phyloP scores from a whole-genome alignment of 2,797 vertebrate species.

The Anguilla obscura region DNA sequence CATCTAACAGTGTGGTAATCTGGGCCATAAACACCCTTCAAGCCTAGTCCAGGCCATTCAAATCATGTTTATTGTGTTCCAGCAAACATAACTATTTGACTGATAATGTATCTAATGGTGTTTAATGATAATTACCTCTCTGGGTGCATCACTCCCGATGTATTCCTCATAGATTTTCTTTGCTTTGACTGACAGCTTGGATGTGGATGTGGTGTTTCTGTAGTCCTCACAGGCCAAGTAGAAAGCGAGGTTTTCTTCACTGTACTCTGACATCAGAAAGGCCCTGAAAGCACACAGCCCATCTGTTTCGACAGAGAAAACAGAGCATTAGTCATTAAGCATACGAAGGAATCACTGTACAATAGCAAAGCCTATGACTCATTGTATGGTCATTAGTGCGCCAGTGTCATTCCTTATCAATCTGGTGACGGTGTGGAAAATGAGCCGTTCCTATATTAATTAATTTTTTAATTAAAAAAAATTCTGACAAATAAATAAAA shows the following conservation, averaged over 20 bases:
- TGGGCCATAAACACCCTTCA: not conserved
- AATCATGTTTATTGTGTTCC: not conserved
- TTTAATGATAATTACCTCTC: conserved; percentile 78
- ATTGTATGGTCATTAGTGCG: not conserved
- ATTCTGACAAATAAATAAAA: not conserved
- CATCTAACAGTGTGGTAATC: not conserved
- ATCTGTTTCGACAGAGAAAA: conserved; percentile 66
- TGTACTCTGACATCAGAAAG: conserved; percentile 92
- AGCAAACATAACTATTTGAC: not conserved
- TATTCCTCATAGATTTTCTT: conserved; percentile 92
- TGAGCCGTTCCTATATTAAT: not conserved
- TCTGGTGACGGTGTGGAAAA: not conserved
- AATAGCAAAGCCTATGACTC: not conserved
- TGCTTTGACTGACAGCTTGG: conserved; percentile 83
- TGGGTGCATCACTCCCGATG: conserved; percentile 83
- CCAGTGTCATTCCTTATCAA: not conserved
- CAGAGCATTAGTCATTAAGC: not conserved
- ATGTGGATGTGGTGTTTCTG: conserved; percentile 78
- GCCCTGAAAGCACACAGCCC: conserved; percentile 87
- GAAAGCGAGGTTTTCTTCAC: conserved; percentile 96
- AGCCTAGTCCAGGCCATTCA: not conserved
- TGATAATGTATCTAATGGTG: not conserved
- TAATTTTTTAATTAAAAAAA: not conserved
- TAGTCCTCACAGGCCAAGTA: conserved; percentile 95
- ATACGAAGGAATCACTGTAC: not conserved